Base-by-base conservation (phyloP, 2,797 vertebrate species). In the Allobates femoralis region DNA sequence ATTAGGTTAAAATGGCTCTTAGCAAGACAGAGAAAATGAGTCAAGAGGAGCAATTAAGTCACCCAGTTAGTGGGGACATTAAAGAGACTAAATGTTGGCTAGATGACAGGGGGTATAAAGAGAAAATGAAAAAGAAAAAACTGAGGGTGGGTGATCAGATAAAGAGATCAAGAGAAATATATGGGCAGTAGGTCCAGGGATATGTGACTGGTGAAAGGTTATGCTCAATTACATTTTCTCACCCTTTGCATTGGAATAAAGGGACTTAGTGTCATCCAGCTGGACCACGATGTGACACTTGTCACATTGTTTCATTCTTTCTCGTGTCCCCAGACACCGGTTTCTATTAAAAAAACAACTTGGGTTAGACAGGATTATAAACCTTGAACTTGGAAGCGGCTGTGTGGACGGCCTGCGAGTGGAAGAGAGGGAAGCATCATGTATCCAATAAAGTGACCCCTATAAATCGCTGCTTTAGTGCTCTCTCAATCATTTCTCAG, bases 321-420 rank as follows among this genome's bases (percentile, higher is more conserved):
- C 69, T 3, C 78, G 83, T 90, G n/a, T 83, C 89, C 62, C 90
- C 67, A 88, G 88, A 62, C 91, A 91, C 85, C 79, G 88, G 69
- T 89, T 86, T 50, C 90, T 89, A 87, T 89, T 62, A 66, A 89
- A 78, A 46, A 79, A 88, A 46, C 11, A 89, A 86, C 89, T 26
- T 16, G 80, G 81, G n/a, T 89, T 82, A 88, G 71, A 83, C 88
- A 60, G 88, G 30, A 89, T 73, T 83, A 80, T 77, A 90, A 92
- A 93, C 92, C 93, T 93, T 93, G 92, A 93, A 90, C 93, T 89
- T 53, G 60, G 56, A 81, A 85, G 53, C 89, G 91, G 86, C 80
- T 60, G 11, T 58, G 83, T 19, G 60, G 84, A 60, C 62, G 53
- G 14, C 1, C 6, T 1, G 6, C 11, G 79, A 74, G 73, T 1